A percentile compares a stretch with the other conserved stretches of the same genome.
phyloP scores from a whole-genome alignment of 2,113 vertebrate species.

The Butorides virescens region DNA sequence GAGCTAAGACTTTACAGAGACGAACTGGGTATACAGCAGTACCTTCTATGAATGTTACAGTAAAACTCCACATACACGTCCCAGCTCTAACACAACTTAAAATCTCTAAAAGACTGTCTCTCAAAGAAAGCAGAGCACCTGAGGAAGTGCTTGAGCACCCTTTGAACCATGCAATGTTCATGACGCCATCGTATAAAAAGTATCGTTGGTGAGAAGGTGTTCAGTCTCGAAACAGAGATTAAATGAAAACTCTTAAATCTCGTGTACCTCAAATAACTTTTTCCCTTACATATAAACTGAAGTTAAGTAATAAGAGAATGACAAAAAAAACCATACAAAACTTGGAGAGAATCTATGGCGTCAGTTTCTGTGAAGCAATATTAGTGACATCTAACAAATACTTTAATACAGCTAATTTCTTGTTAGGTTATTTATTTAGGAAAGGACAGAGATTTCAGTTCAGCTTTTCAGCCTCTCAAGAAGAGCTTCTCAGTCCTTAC shows the following conservation, averaged over 20 bases:
- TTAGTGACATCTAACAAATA: not conserved
- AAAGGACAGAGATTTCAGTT: not conserved
- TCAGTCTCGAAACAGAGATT: not conserved
- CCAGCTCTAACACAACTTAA: not conserved
- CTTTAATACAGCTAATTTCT: not conserved
- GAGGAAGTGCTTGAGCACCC: not conserved
- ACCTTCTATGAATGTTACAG: not conserved
- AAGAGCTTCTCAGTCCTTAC: not conserved
- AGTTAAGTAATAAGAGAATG: not conserved
- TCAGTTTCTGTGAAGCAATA: not conserved
- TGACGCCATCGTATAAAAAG: not conserved
- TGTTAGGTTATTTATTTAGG: not conserved
- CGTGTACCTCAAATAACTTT: not conserved
- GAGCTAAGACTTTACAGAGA: not conserved
- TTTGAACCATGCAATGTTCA: not conserved
- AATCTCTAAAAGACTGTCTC: not conserved
- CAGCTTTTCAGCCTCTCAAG: not conserved
- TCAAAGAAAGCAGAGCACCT: not conserved
- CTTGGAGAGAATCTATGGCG: not conserved
- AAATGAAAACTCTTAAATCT: not conserved
- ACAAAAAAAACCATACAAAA: not conserved
- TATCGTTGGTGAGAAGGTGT: not conserved
- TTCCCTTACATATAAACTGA: not conserved
- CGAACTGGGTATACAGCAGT: not conserved
- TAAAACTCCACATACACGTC: accelerated